A percentile compares a stretch with the other conserved stretches of the same genome.
Conservation (phyloP, 2,888 invertebrate genomes). For the Thymelicus lineola region DNA sequence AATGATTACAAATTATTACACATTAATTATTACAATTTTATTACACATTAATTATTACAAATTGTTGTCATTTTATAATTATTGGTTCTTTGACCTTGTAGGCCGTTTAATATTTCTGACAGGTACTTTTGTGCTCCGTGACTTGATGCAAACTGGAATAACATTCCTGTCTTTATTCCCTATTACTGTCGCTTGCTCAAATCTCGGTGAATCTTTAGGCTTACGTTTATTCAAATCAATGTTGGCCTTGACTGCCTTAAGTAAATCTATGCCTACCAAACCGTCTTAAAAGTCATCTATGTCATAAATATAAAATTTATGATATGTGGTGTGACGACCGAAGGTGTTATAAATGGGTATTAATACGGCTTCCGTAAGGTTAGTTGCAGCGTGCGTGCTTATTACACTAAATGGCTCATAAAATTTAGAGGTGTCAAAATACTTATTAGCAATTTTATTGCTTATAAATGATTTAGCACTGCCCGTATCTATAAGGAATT, state of each 20-base stretch:
- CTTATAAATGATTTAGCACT: too few relatives aligned
- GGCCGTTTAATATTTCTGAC: background rate
- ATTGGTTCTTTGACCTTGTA: background rate
- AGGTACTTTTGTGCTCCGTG: background rate
- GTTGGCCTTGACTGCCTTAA: background rate
- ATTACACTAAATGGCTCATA: too few relatives aligned
- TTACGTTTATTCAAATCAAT: background rate
- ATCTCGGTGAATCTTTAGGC: background rate
- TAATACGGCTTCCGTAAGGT: constrained; percentile 29
- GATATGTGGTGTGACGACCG: background rate
- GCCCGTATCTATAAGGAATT: background rate
- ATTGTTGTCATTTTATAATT: background rate
- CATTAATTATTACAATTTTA: background rate
- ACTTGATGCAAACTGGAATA: background rate
- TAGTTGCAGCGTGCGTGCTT: too few relatives aligned
- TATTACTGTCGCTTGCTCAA: background rate
- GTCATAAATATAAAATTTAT: constrained; percentile 43
- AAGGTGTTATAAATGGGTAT: background rate
- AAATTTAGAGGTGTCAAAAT: too few relatives aligned
- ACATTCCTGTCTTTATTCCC: background rate
- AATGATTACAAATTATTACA: background rate
- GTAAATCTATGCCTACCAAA: background rate
- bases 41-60: background rate
- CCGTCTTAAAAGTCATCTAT: background rate
- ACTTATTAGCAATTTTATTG: too few relatives aligned